phyloP scores from a whole-genome alignment of 2,113 vertebrate genomes.

The Carassius gibelio region DNA sequence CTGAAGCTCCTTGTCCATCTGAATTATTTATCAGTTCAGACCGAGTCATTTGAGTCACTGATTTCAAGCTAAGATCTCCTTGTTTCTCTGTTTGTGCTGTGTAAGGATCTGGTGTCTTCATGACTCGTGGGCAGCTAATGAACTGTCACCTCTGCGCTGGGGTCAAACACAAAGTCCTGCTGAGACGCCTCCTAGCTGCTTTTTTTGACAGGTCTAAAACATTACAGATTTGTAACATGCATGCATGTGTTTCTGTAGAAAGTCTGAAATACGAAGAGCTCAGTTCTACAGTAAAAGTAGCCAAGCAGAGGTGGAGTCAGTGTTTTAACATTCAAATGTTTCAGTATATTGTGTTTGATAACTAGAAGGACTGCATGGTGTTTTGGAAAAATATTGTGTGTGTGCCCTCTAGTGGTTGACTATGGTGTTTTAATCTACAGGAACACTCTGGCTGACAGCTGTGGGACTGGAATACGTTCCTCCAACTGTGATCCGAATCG shows the following conservation, averaged over 20 bases:
- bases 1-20: constrained; percentile 35
- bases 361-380: constrained; percentile 8
- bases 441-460: constrained; percentile 96
- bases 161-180: constrained; percentile 95
- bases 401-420: constrained; percentile 61
- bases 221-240: not conserved
- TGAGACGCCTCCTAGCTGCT: constrained; percentile 90
- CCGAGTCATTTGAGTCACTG: constrained; percentile 39
- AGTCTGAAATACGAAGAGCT: not conserved
- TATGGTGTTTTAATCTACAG: constrained; percentile 75
- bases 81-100: constrained; percentile 49
- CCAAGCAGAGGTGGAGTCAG: not conserved
- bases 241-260: too few species aligned
- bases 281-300: not conserved
- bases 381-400: constrained; percentile 32
- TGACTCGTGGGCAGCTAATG: constrained; percentile 97
- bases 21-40: constrained; percentile 44
- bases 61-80: constrained; percentile 39
- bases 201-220: constrained; percentile 91
- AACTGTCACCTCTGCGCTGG: constrained; percentile 96
- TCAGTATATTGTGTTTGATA: constrained; percentile 34
- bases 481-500: constrained; percentile 94
- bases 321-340: constrained; percentile 18
- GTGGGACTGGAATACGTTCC: constrained; percentile 93
- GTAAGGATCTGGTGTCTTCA: constrained; percentile 90